Conservation (phyloP, 1,140 invertebrate species). For the Pectinophora gossypiella region DNA sequence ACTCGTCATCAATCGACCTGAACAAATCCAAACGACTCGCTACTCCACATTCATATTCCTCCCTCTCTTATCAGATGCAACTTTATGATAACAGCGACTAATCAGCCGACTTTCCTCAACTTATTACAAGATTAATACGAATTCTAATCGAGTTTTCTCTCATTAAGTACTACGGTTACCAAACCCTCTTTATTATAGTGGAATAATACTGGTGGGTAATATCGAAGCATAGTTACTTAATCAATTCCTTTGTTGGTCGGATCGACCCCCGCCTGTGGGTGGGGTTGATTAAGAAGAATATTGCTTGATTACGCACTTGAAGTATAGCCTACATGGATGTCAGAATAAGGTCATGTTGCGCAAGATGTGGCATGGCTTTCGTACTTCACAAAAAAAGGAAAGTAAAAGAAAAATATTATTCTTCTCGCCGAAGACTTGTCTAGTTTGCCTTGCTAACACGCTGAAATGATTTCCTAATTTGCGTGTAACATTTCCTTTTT, state of each 20-base stretch:
- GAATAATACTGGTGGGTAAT: conserved; percentile 71
- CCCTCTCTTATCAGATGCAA: neutral
- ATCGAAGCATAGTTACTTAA: conserved; percentile 71
- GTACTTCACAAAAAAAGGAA: neutral
- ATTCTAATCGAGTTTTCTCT: conserved; percentile 74
- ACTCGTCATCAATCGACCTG: no score
- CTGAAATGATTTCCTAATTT: no score
- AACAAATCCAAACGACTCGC: no score
- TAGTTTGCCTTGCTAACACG: no score
- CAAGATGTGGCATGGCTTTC: conserved; percentile 18
- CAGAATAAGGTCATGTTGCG: conserved; percentile 19
- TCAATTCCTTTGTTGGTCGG: conserved; percentile 73
- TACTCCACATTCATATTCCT: neutral
- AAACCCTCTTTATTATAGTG: conserved; percentile 71
- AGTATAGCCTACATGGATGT: conserved; percentile 57
- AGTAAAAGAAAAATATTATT: neutral
- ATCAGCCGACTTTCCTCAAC: neutral
- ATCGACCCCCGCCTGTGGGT: conserved; percentile 65
- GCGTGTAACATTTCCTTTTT: no score
- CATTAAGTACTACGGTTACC: conserved; percentile 70
- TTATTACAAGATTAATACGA: conserved; percentile 68
- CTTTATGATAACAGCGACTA: neutral
- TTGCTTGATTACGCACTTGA: conserved; percentile 72
- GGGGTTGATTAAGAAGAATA: conserved; percentile 74
- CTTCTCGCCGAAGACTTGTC: no score